Conservation (phyloP, 2,797 vertebrate genomes). For the Oophaga sylvatica region DNA sequence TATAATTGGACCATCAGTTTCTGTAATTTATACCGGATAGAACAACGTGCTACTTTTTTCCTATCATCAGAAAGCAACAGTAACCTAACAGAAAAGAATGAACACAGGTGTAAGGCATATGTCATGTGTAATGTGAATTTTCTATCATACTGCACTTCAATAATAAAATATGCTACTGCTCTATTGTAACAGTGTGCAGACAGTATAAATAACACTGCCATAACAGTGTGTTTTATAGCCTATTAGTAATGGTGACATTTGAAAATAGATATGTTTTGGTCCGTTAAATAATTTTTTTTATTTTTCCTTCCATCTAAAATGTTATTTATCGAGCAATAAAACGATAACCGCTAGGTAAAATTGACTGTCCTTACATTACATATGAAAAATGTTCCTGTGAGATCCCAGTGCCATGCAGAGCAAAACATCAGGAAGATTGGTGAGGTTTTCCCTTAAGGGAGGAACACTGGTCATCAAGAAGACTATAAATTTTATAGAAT, state of each 20-base stretch:
- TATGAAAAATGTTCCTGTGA: slow-evolving; percentile 1
- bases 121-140: background rate
- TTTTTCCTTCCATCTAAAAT: slow-evolving; percentile 1
- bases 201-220: slow-evolving; percentile 1
- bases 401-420: background rate
- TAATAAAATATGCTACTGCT: background rate
- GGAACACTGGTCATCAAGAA: slow-evolving; percentile 12
- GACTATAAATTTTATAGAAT: background rate
- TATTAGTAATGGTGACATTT: slow-evolving; percentile 3
- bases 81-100: no score
- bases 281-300: background rate
- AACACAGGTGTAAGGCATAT: no score
- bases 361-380: slow-evolving; percentile 4
- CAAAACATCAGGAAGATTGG: background rate
- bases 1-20: no score
- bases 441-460: background rate
- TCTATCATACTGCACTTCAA: no score
- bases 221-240: background rate
- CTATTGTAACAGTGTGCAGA: background rate
- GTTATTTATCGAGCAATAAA: slow-evolving; percentile 26
- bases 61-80: no score
- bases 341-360: slow-evolving; percentile 12
- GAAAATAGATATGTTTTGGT: background rate
- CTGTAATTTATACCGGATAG: no score
- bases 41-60: no score